Evolutionary conservation across 1,140 invertebrate species (phyloP), one percentile per base, ranked within the genome.

Genomic region (Agraylea sexmaculata): DNA sequence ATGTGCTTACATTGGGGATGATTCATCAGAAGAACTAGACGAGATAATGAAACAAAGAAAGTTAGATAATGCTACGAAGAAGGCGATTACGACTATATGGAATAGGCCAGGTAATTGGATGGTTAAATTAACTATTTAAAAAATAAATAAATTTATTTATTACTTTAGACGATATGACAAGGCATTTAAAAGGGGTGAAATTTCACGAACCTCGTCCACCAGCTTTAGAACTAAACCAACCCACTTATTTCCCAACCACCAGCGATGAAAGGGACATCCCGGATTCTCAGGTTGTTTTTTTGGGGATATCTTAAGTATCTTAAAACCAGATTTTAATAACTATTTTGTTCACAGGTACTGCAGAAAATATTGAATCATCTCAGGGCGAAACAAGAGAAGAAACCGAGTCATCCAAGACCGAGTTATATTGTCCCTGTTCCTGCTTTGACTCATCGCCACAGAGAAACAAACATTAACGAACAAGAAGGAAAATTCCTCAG

Each of bases 1-100:
- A 44, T 86, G 82, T 49, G 81, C 81, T 0, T 86, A 83, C 56
- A 83, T 86, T 36, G 82, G 82, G 2, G 79, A 84, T 49, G 73
- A 80, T 50, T 81, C 78, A 0, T 80, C 78, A 2, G 80, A 82
- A 54, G 78, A 81, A 49, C 40, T 77, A 5, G 76, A 80, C 15
- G 77, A 80, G 49, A 53, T 78, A 2, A 42, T 71, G 13, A 70
- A 76, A 51, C 61, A 63, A 2, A 61, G 63, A 1, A 50, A 59
- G 2, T 34, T 65, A 4, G 51, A 51, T 4, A 56, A 61, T 20
- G 45, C 43, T 4, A 56, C 50, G 7, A 30, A 43, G 1, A 18
- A 31, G 12, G 42, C 31, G 13, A 38, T 44, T 1, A 21, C 35
- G n/a, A 12, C 49, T 11, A 54, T 64, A 19, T 54, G 58, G 1